These are phyloP conservation scores for Melanotaenia pygmaea DNA, from an alignment of 2,797 vertebrate species.

Conservation along the genomic window DNA sequence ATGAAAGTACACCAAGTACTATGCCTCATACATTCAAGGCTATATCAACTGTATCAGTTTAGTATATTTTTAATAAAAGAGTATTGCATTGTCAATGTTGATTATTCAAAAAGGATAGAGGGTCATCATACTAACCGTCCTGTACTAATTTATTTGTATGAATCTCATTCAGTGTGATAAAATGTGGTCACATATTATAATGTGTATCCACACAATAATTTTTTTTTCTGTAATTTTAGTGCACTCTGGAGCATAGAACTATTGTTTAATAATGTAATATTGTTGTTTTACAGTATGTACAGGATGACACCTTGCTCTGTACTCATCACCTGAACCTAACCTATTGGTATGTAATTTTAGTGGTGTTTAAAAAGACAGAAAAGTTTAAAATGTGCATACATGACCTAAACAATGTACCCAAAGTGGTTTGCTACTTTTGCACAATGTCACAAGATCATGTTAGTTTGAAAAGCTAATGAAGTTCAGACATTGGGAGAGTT, in stretches of 20 bases:
- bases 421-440: background rate
- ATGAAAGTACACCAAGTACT: background rate
- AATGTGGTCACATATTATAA: background rate
- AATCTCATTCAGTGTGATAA: background rate
- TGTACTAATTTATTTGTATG: background rate
- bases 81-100: background rate
- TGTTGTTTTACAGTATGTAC: background rate
- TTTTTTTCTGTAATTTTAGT: background rate
- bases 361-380: background rate
- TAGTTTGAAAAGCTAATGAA: background rate
- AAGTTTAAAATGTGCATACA: background rate
- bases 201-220: background rate
- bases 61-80: background rate
- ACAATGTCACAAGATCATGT: background rate
- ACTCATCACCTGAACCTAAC: background rate
- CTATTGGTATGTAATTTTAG: background rate
- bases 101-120: background rate
- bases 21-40: background rate
- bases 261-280: background rate
- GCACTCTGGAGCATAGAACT: background rate
- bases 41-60: background rate
- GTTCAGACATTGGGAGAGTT: background rate
- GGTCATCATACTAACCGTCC: background rate
- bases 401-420: background rate
- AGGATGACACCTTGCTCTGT: background rate